A percentile compares a stretch with the other conserved stretches of the same genome.
phyloP scores from a whole-genome alignment of 2,113 vertebrate species.

The Papio anubis region DNA sequence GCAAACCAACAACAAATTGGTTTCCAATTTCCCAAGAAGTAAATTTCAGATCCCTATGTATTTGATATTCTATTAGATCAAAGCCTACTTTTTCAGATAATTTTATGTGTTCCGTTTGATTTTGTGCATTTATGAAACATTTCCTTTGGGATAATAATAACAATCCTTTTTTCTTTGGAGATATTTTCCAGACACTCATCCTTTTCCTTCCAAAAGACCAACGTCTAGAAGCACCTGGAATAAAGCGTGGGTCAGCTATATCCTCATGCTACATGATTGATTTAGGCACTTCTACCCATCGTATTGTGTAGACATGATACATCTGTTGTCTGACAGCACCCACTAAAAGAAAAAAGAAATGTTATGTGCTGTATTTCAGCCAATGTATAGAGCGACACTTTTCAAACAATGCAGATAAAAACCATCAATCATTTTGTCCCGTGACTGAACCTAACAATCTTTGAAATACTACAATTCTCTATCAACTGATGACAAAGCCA shows the following conservation, averaged over 20 bases:
- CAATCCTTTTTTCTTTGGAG: not conserved
- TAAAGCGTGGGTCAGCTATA: not conserved
- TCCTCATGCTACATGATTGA: not conserved
- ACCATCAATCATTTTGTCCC: conserved; percentile 43
- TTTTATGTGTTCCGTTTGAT: not conserved
- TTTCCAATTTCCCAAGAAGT: not conserved
- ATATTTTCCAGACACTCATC: not conserved
- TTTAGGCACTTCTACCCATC: not conserved
- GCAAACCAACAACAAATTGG: not conserved
- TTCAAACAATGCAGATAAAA: conserved; percentile 51
- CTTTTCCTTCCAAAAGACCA: not conserved
- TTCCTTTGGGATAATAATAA: not conserved
- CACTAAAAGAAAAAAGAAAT: not conserved
- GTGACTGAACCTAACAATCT: conserved; percentile 30
- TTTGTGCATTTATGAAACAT: not conserved
- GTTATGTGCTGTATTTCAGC: not conserved
- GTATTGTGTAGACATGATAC: not conserved
- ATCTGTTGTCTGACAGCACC: conserved; percentile 22
- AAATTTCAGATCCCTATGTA: not conserved
- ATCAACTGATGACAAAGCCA: conserved; percentile 3
- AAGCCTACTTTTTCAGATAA: not conserved
- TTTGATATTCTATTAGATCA: not conserved
- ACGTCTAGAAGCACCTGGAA: not conserved
- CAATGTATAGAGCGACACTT: conserved; percentile 2
- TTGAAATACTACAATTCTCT: conserved; percentile 48